phyloP scores from a whole-genome alignment of 1,140 invertebrate genomes.

The Drosophila mojavensis region DNA sequence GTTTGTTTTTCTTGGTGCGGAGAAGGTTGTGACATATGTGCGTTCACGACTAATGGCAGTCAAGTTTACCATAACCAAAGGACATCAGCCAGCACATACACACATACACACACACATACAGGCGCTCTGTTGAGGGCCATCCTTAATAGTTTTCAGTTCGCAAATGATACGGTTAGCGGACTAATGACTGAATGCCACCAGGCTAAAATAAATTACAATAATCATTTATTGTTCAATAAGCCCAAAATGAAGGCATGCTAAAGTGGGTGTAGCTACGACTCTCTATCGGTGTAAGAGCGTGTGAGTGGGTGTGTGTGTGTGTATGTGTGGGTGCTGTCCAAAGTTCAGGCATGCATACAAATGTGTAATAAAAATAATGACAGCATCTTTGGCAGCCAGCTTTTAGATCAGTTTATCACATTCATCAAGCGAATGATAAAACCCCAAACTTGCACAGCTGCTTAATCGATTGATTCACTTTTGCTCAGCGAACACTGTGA shows the following conservation, averaged over 20 bases:
- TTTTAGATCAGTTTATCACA: constrained; percentile 12
- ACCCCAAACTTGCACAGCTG: background rate
- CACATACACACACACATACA: constrained; percentile 9
- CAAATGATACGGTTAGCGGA: constrained; percentile 30
- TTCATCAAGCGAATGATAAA: background rate
- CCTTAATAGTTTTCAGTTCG: constrained; percentile 68
- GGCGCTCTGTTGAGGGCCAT: background rate
- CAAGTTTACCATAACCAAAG: constrained; percentile 22
- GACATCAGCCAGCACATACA: constrained; percentile 6
- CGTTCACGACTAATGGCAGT: constrained; percentile 45
- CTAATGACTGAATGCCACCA: constrained; percentile 42
- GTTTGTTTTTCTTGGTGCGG: constrained; percentile 23
- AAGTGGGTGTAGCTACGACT: background rate
- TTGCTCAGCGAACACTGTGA: too few relatives aligned
- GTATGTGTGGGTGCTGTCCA: background rate
- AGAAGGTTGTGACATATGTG: constrained; percentile 66
- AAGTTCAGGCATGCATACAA: background rate
- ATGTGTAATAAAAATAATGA: constrained; percentile 20
- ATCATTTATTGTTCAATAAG: constrained; percentile 50
- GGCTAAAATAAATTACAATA: constrained; percentile 46
- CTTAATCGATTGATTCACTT: background rate
- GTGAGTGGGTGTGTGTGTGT: background rate
- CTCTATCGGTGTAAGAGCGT: background rate
- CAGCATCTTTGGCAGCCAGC: background rate
- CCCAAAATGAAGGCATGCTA: constrained; percentile 4